Percentiles rank a stretch among this genome's conserved stretches.
These are phyloP conservation scores for Atherinomorus stipes DNA, from an alignment of 2,113 vertebrate genomes.

Conservation along the genomic window DNA sequence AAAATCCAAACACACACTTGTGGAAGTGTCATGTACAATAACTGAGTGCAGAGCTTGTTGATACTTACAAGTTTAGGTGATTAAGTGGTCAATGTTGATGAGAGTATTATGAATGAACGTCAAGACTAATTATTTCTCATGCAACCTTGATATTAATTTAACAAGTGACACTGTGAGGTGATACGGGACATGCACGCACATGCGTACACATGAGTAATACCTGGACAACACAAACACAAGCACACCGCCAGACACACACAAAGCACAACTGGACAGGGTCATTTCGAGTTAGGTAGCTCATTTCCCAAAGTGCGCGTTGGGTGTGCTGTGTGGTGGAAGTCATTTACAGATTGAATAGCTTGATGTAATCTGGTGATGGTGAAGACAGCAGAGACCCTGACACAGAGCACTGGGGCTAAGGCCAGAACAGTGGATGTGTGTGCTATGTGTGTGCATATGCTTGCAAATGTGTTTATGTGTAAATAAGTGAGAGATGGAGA, in stretches of 20 bases:
- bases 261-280: constrained; percentile 70
- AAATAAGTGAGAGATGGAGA: constrained; percentile 19
- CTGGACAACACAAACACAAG: constrained; percentile 36
- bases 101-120: constrained; percentile 73
- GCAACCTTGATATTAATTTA: constrained; percentile 75
- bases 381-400: constrained; percentile 73
- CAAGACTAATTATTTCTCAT: constrained; percentile 70
- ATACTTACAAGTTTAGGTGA: constrained; percentile 58
- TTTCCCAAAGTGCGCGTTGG: constrained; percentile 82
- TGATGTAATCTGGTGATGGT: constrained; percentile 82
- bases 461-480: constrained; percentile 29
- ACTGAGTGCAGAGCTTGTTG: constrained; percentile 55
- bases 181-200: constrained; percentile 53
- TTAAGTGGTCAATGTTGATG: constrained; percentile 74
- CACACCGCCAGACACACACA: constrained; percentile 55
- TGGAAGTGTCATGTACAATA: constrained; percentile 50
- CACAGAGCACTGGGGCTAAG: constrained; percentile 66
- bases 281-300: constrained; percentile 79
- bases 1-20: too few relatives aligned
- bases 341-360: constrained; percentile 81
- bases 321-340: constrained; percentile 77
- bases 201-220: constrained; percentile 29
- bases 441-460: constrained; percentile 22
- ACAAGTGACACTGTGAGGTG: constrained; percentile 71
- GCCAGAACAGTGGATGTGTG: constrained; percentile 46